A percentile compares a stretch with the other conserved stretches of the same genome.
Evolutionary conservation across 2,797 vertebrate genomes (phyloP).

Genomic region (Chiloscyllium punctatum): DNA sequence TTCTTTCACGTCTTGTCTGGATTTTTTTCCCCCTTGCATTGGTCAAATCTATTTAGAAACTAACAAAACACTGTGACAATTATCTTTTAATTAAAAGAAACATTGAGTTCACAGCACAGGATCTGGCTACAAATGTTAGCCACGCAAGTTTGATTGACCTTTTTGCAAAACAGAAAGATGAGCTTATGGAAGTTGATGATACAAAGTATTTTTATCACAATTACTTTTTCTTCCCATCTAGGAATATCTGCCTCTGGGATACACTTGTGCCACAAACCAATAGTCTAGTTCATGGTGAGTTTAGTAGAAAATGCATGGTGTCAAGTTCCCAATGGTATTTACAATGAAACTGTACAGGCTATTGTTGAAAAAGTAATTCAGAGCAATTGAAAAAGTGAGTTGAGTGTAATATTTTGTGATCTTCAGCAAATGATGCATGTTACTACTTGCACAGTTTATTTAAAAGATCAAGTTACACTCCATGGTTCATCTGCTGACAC

Average conservation of each 20-base stretch:
- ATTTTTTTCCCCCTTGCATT: neutral
- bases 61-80: neutral
- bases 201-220: neutral
- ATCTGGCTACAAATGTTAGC: neutral
- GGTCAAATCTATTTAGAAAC: neutral
- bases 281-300: slow-evolving; percentile 87
- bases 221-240: slow-evolving; percentile 50
- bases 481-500: neutral
- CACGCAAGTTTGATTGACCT: neutral
- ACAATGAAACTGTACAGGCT: neutral
- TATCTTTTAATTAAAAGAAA: neutral
- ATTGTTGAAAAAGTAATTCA: neutral
- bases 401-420: neutral
- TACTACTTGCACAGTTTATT: neutral
- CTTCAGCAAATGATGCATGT: neutral
- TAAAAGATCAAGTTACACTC: neutral
- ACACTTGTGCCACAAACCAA: slow-evolving; percentile 81
- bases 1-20: neutral
- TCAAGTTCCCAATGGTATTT: neutral
- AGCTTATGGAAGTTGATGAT: neutral
- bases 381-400: neutral
- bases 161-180: neutral
- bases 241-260: slow-evolving; percentile 97
- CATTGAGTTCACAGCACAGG: neutral
- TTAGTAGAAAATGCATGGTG: neutral